Percentiles rank a stretch among this genome's conserved stretches.
Conservation (phyloP, 1,140 invertebrate genomes). For the Diuraphis noxia region DNA sequence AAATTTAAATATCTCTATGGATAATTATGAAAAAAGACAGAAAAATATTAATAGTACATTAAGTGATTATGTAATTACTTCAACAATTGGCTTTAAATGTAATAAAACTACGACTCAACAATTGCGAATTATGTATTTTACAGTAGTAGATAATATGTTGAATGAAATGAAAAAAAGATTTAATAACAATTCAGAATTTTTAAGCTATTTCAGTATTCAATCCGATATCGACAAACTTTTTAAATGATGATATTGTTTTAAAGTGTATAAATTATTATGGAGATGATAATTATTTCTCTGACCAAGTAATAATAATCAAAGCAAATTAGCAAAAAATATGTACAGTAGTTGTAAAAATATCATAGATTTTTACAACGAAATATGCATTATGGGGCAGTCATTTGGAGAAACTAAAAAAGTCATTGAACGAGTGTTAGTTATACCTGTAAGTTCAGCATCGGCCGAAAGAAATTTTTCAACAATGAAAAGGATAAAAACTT, state of each 20-base stretch:
- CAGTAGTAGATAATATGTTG: background rate
- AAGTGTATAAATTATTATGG: background rate
- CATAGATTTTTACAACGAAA: no score
- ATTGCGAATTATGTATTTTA: background rate
- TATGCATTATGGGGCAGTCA: no score
- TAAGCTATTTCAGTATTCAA: no score
- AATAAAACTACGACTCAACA: background rate
- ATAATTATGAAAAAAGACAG: background rate
- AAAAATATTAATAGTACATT: background rate
- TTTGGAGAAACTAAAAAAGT: no score
- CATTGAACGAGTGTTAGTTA: no score
- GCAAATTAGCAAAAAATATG: no score
- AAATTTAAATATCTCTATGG: background rate
- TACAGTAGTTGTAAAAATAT: no score
- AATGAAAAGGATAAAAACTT: no score
- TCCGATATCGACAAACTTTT: background rate
- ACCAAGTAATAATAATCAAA: no score
- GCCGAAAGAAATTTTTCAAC: no score
- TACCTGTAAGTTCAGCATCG: no score
- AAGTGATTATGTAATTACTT: background rate
- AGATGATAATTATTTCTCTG: background rate
- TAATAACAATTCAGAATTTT: no score
- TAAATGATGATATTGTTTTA: background rate
- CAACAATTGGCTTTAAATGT: background rate
- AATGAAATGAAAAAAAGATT: background rate